Percentiles rank a stretch among this genome's conserved stretches.
Evolutionary conservation across 2,113 vertebrate genomes (phyloP).

Genomic region (Australoheros scitulus): DNA sequence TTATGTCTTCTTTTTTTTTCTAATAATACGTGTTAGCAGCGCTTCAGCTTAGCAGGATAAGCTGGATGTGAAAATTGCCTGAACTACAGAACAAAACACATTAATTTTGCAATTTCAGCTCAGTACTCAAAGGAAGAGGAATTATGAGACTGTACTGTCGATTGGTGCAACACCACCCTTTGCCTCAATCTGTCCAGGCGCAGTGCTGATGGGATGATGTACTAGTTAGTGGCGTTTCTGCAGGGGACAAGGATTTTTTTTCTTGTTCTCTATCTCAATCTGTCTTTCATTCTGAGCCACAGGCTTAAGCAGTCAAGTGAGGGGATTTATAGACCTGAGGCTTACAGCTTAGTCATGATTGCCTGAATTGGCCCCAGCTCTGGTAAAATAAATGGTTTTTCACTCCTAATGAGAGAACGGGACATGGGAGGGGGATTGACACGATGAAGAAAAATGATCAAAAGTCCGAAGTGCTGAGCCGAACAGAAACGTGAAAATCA

Average conservation of each 20-base stretch:
- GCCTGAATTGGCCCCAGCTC: slow-evolving; percentile 74
- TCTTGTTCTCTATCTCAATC: slow-evolving; percentile 42
- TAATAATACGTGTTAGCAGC: neutral
- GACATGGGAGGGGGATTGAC: slow-evolving; percentile 7
- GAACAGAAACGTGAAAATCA: slow-evolving; percentile 11
- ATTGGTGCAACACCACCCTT: neutral
- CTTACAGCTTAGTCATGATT: slow-evolving; percentile 75
- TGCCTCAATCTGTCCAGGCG: slow-evolving; percentile 1
- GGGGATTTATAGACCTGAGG: slow-evolving; percentile 75
- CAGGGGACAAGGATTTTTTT: slow-evolving; percentile 39
- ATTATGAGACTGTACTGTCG: slow-evolving; percentile 22
- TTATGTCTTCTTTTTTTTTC: neutral
- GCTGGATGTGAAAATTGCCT: slow-evolving; percentile 34
- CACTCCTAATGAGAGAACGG: slow-evolving; percentile 59
- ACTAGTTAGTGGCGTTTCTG: slow-evolving; percentile 12
- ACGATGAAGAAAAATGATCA: neutral
- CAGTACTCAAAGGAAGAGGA: slow-evolving; percentile 21
- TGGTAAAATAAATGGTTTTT: slow-evolving; percentile 74
- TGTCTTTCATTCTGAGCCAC: slow-evolving; percentile 63
- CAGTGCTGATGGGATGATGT: slow-evolving; percentile 27
- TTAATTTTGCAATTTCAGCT: slow-evolving; percentile 30
- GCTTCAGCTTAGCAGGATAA: slow-evolving; percentile 35
- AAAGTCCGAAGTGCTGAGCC: neutral
- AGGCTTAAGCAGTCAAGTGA: slow-evolving; percentile 72
- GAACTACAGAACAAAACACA: slow-evolving; percentile 22